Base-by-base conservation (phyloP, 2,888 invertebrate genomes). In the Acrobasis suavella region DNA sequence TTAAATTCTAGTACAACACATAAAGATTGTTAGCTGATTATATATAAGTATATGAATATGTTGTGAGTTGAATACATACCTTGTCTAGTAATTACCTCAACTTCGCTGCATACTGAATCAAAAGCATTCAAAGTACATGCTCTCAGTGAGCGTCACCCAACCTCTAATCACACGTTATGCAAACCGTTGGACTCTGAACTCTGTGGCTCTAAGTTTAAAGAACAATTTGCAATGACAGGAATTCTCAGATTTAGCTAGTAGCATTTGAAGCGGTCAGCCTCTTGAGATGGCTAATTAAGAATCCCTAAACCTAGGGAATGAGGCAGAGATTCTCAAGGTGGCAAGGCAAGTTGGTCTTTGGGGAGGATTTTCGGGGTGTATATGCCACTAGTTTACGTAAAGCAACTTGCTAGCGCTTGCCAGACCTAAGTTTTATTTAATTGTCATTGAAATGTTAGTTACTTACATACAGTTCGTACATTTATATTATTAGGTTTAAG, bases 201-300 rank as follows among this genome's bases (percentile, higher is more conserved):
- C 55, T 55, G n/a, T 50, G 0, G 12, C 15, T 7, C 9, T 9
- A 8, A 0, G 6, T 38, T 32, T 55, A 60, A 50, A 16, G 50
- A 50, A 39, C 6, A 49, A 49, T 62, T 62, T 38, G 14, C 15
- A 16, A 15, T 55, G 38, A 22, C 2, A 16, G 15, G n/a, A 17
- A 3, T 17, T 39, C 3, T 17, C 22, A 46, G 39, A 17, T 56
- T 42, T 42, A 22, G 56, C 17, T 2, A 42, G 56, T 60, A 54
- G 52, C 3, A 17, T 66, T 66, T 65, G 71, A 74, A 85, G 87
- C 82, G 91, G 91, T 89, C 89, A 89, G 85, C 86, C 85, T 83
- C 83, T 76, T 82, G 84, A 81, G 88, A 87, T 86, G 83, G 86
- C 86, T 89, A 90, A 91, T 91, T 91, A 91, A 88, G 90, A 85